These are phyloP conservation scores for Manduca sexta DNA, from an alignment of 1,140 invertebrate species.

Conservation along the genomic window DNA sequence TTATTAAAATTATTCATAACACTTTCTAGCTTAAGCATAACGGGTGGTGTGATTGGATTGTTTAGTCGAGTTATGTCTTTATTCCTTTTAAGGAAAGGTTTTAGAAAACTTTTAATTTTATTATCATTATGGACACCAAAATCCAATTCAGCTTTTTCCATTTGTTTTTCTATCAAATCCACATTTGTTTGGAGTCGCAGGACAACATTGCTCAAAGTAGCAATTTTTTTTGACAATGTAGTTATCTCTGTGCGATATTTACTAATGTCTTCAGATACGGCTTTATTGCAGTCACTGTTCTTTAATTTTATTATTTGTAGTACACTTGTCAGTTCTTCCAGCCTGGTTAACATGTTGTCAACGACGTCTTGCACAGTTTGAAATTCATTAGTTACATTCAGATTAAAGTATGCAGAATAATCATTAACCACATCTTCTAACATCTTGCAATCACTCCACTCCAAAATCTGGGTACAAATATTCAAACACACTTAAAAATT, in stretches of 20 bases:
- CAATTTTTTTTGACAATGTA: slow-evolving; percentile 57
- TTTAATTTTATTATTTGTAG: slow-evolving; percentile 66
- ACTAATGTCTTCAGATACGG: slow-evolving; percentile 51
- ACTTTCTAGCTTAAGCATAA: slow-evolving; percentile 41
- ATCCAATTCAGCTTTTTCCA: slow-evolving; percentile 63
- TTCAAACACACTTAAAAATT: slow-evolving; percentile 42
- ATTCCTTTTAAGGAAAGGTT: slow-evolving; percentile 62
- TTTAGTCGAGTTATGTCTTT: slow-evolving; percentile 20
- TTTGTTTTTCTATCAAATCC: slow-evolving; percentile 60
- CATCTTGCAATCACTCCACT: slow-evolving; percentile 41
- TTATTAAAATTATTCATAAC: slow-evolving; percentile 53
- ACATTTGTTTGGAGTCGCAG: slow-evolving; percentile 53
- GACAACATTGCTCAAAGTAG: slow-evolving; percentile 51
- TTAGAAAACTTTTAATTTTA: slow-evolving; percentile 61
- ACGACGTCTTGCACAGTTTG: slow-evolving; percentile 68
- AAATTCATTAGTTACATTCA: slow-evolving; percentile 58
- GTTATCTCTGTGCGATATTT: slow-evolving; percentile 60
- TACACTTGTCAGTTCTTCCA: slow-evolving; percentile 69
- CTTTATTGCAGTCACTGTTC: slow-evolving; percentile 47
- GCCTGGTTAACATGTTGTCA: slow-evolving; percentile 70
- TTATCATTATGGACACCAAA: slow-evolving; percentile 62
- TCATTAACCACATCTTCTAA: slow-evolving; percentile 54
- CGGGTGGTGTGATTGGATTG: slow-evolving; percentile 18
- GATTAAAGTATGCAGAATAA: slow-evolving; percentile 64
- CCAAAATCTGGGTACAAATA: slow-evolving; percentile 63